Evolutionary conservation across 2,888 invertebrate genomes (phyloP), one percentile per base, ranked within the genome.

Genomic region (Ommatoiulus sabulosus): DNA sequence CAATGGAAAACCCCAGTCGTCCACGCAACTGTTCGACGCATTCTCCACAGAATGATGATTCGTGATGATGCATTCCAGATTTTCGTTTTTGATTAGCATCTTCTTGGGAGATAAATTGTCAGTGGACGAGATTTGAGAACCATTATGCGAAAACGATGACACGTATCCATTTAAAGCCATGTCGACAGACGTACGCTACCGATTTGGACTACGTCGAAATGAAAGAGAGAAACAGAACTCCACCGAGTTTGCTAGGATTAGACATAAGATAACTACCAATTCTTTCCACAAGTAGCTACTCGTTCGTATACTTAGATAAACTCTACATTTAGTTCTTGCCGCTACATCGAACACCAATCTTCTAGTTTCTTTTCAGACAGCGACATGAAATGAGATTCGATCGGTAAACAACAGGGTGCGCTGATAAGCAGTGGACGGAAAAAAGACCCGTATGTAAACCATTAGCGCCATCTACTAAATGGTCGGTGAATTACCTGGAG

Each of bases 1-100:
- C 17, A 94, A 91, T 46, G 92, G 92, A 90, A 94, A 93, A n/a
- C 94, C 94, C 93, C 93, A 92, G 43, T 6, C 8, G 17, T 87
- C 52, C 20, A 48, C 24, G 10, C 44, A 84, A 17, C 17, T 44
- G 44, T 84, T 84, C 15, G 43, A 15, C 43, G 84, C 35, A 44
- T 84, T 84, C 44, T 44, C 44, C 43, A 44, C 17, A 10, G 84
- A 84, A 44, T 84, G 43, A 84, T 84, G 84, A 84, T 84, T 84
- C 5, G 43, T 44, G 15, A 84, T 84, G 17, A 84, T 44, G 15
- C 44, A 43, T 44, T 84, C 44, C 43, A 43, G 15, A n/a, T 84
- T 84, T 20, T 63, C 63, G 63, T 63, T 63, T 63, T 63, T 63
- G 20, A 63, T 63, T 63, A 63, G 8, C 63, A 63, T 63, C 63